phyloP scores from a whole-genome alignment of 2,113 vertebrate species.

The Heptranchias perlo region DNA sequence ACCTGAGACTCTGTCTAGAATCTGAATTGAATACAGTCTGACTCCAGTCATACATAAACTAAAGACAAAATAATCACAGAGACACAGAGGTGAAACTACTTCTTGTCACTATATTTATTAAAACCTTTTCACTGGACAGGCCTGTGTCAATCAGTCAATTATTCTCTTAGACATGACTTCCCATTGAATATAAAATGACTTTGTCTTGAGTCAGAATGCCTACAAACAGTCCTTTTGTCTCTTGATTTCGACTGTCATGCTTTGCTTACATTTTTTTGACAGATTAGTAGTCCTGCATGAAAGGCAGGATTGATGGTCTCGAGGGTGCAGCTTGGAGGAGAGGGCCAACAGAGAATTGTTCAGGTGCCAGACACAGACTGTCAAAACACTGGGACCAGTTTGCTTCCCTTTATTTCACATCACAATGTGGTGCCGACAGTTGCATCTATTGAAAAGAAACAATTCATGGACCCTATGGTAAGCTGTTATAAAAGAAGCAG shows the following conservation, averaged over 20 bases:
- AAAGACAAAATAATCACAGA: not conserved
- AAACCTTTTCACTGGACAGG: not conserved
- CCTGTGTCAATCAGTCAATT: not conserved
- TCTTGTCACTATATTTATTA: slow-evolving; percentile 17
- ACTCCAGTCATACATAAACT: not conserved
- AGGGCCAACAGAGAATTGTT: not conserved
- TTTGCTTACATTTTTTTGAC: not conserved
- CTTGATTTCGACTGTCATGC: not conserved
- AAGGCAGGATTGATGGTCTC: not conserved
- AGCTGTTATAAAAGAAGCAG: not conserved
- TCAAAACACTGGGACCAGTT: slow-evolving; percentile 18
- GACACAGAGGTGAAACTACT: not conserved
- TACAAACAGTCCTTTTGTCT: not conserved
- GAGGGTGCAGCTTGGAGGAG: not conserved
- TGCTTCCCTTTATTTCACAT: not conserved
- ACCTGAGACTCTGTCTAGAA: not conserved
- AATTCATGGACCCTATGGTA: no score
- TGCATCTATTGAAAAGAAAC: not conserved
- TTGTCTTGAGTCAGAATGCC: not conserved
- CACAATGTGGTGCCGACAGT: not conserved
- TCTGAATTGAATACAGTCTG: not conserved
- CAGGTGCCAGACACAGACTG: not conserved
- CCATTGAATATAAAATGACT: not conserved
- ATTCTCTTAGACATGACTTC: not conserved
- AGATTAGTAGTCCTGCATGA: not conserved